A percentile compares a stretch with the other conserved stretches of the same genome.
phyloP scores from a whole-genome alignment of 2,113 vertebrate genomes.

The Mellivora capensis region DNA sequence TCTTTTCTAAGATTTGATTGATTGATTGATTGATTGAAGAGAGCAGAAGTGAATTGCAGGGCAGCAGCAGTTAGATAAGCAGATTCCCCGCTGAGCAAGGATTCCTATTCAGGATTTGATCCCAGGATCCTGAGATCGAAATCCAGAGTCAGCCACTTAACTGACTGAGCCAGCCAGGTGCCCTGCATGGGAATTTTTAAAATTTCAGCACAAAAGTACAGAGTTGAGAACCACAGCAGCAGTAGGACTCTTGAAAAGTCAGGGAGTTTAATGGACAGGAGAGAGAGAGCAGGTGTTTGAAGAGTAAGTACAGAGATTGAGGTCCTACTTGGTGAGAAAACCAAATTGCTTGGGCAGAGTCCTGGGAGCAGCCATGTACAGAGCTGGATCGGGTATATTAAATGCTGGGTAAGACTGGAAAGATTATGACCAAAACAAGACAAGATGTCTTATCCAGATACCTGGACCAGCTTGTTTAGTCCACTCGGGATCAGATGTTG shows the following conservation, averaged over 20 bases:
- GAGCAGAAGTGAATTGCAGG: background rate
- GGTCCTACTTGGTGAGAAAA: background rate
- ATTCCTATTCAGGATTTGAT: background rate
- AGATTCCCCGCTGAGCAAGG: background rate
- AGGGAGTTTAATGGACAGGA: background rate
- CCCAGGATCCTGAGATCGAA: background rate
- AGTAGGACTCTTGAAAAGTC: background rate
- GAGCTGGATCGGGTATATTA: background rate
- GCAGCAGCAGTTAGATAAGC: background rate
- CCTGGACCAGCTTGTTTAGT: background rate
- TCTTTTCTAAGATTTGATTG: background rate
- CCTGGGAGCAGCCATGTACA: background rate
- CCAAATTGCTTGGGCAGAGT: background rate
- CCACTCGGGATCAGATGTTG: background rate
- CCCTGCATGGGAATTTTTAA: background rate
- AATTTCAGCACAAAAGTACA: background rate
- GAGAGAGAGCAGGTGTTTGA: background rate
- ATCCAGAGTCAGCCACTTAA: background rate
- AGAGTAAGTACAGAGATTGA: background rate
- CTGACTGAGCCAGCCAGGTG: background rate
- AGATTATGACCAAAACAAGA: background rate
- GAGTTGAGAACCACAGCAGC: background rate
- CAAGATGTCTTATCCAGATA: background rate
- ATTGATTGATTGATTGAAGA: background rate
- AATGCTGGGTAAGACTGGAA: background rate